phyloP scores from a whole-genome alignment of 92 coral and sea anemone species.

The Bergia puertoricense region DNA sequence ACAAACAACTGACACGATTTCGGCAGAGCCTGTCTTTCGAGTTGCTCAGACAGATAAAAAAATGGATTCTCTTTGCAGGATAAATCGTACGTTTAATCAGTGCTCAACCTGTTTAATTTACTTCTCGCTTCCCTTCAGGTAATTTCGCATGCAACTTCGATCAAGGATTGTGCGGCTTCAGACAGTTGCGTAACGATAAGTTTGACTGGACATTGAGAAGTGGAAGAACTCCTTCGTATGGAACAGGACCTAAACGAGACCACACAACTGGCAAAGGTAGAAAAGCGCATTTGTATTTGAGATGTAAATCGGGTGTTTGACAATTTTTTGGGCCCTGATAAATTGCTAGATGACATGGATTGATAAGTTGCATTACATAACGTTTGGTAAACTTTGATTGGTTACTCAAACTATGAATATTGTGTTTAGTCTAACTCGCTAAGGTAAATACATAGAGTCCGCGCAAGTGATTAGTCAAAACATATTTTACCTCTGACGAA shows the following conservation, averaged over 20 bases:
- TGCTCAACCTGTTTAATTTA: no score
- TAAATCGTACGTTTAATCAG: no score
- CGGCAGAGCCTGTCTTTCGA: no score
- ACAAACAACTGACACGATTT: no score
- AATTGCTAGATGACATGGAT: not conserved
- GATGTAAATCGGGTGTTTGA: not conserved
- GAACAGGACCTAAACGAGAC: constrained; percentile 40
- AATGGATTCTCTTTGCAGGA: no score
- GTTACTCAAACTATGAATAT: no score
- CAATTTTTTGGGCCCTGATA: not conserved
- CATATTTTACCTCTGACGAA: no score
- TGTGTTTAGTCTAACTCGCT: no score
- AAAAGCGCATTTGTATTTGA: not conserved
- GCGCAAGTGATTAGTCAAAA: no score
- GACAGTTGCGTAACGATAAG: constrained; percentile 2
- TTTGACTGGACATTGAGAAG: constrained; percentile 32
- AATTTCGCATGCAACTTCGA: constrained; percentile 21
- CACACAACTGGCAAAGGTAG: constrained; percentile 36
- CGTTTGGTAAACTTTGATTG: no score
- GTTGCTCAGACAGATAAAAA: no score
- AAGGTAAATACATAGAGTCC: no score
- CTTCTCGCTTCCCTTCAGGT: not conserved
- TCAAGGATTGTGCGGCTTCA: constrained; percentile 18
- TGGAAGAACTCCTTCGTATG: constrained; percentile 2
- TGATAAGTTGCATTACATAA: not conserved